Evolutionary conservation across 2,113 vertebrate species (phyloP).

Genomic region (Tyrannus savana): DNA sequence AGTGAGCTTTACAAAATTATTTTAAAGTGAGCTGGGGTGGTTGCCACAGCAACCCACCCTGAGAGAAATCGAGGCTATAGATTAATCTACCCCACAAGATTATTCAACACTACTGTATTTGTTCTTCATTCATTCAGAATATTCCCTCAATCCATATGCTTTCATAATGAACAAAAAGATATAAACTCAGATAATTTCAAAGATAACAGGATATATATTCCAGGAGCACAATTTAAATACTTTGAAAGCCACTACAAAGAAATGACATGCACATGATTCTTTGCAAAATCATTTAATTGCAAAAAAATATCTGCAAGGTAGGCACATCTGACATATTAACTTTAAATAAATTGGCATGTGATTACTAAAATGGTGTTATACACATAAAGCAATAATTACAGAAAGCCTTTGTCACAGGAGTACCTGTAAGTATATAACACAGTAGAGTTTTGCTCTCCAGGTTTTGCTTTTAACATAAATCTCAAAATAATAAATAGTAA

Average conservation of each 20-base stretch:
- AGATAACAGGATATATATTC: constrained; percentile 51
- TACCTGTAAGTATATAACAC: constrained; percentile 11
- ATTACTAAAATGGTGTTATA: constrained; percentile 46
- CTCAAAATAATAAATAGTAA: constrained; percentile 49
- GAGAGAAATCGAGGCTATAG: constrained; percentile 80
- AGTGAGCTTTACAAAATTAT: constrained; percentile 82
- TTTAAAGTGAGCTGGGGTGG: constrained; percentile 80
- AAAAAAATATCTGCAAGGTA: constrained; percentile 52
- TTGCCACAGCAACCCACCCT: constrained; percentile 84
- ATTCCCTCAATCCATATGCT: constrained; percentile 70
- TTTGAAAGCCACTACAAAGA: constrained; percentile 20
- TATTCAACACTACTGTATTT: constrained; percentile 77
- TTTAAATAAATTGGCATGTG: constrained; percentile 49
- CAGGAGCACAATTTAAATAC: constrained; percentile 44
- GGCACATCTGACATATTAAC: neutral
- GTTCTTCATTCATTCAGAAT: constrained; percentile 74
- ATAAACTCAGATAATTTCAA: constrained; percentile 64
- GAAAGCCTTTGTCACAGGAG: constrained; percentile 29
- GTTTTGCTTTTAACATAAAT: constrained; percentile 35
- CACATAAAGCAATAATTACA: neutral
- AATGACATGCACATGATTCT: neutral
- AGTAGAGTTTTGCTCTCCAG: constrained; percentile 5
- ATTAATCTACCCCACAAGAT: constrained; percentile 82
- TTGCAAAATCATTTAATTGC: constrained; percentile 38
- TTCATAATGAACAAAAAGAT: constrained; percentile 61